Evolutionary conservation across 2,797 vertebrate species (phyloP).

Genomic region (Protonibea diacanthus): DNA sequence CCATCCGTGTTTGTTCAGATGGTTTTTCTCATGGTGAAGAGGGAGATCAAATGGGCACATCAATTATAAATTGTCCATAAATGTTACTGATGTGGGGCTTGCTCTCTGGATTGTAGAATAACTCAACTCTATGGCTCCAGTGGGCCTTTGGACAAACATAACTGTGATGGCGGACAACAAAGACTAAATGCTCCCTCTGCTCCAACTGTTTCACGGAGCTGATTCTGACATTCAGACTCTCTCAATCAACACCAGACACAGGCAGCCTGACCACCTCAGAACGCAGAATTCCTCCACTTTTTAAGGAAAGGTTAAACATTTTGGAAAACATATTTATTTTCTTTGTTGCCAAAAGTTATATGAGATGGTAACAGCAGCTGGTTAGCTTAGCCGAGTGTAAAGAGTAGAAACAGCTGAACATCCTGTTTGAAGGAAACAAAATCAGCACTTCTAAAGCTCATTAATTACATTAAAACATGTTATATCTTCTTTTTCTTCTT

Average conservation of each 20-base stretch:
- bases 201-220: slow-evolving; percentile 44
- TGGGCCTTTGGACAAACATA: slow-evolving; percentile 82
- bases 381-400: neutral
- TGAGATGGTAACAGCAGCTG: neutral
- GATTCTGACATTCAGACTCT: slow-evolving; percentile 37
- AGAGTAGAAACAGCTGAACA: neutral
- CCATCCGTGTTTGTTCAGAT: slow-evolving; percentile 86
- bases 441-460: neutral
- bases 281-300: neutral
- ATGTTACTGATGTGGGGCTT: slow-evolving; percentile 84
- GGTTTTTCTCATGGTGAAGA: slow-evolving; percentile 80
- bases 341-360: neutral
- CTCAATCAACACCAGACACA: slow-evolving; percentile 57
- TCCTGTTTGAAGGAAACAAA: neutral
- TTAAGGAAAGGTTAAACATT: neutral
- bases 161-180: slow-evolving; percentile 77
- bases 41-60: slow-evolving; percentile 85
- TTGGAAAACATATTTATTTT: neutral
- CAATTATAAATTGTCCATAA: slow-evolving; percentile 84
- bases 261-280: neutral
- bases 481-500: no score
- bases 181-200: slow-evolving; percentile 68
- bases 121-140: slow-evolving; percentile 82
- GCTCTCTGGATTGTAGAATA: slow-evolving; percentile 79
- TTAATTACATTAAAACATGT: neutral